Conservation (phyloP, 2,888 invertebrate species). For the Leptothorax acervorum region DNA sequence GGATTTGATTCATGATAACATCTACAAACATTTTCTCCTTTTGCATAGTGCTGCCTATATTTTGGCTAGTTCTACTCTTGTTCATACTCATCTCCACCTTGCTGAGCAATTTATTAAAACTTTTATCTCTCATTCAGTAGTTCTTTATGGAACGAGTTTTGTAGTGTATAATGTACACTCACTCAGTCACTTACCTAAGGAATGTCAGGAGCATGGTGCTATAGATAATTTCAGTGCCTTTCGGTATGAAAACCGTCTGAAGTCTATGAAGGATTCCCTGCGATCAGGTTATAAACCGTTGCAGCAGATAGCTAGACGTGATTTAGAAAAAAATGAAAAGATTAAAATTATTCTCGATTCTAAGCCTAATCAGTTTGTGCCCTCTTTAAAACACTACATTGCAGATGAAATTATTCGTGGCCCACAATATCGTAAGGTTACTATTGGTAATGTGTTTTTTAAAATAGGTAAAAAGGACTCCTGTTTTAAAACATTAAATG, state of each 20-base stretch:
- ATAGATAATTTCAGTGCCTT: neutral
- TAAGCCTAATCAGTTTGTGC: neutral
- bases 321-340: neutral
- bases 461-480: neutral
- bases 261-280: neutral
- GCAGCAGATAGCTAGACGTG: neutral
- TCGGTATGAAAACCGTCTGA: neutral
- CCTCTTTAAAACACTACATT: neutral
- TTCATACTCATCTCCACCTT: neutral
- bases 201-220: neutral
- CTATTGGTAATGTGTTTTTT: neutral
- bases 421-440: neutral
- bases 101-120: conserved; percentile 3
- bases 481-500: neutral
- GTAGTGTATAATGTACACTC: conserved; percentile 16
- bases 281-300: neutral
- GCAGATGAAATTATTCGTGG: neutral
- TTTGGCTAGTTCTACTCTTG: neutral
- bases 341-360: neutral
- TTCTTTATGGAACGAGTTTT: neutral
- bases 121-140: neutral
- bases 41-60: neutral
- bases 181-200: neutral
- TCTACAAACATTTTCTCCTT: conserved; percentile 10
- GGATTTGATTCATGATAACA: neutral